Conservation (phyloP, 2,113 vertebrate species). For the Periophthalmus modestus region DNA sequence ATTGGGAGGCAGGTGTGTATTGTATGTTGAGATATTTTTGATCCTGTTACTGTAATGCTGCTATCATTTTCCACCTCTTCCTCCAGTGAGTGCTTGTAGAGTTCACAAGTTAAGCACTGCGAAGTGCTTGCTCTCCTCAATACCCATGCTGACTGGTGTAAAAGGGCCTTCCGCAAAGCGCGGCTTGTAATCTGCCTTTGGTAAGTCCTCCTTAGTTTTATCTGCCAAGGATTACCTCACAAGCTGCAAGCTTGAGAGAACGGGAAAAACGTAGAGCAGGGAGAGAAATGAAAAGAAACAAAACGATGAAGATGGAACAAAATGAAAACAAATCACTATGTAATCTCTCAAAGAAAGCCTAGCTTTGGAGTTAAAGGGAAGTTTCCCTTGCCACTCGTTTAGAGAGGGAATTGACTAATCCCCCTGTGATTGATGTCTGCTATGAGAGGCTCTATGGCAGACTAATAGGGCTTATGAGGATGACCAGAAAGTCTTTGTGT, state of each 20-base stretch:
- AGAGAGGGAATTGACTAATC: conserved; percentile 79
- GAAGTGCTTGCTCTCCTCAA: conserved; percentile 72
- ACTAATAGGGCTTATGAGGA: conserved; percentile 79
- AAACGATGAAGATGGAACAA: conserved; percentile 73
- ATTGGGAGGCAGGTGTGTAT: neutral
- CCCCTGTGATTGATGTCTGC: conserved; percentile 77
- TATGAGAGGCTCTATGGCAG: conserved; percentile 75
- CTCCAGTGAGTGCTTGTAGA: conserved; percentile 63
- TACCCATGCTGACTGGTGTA: conserved; percentile 72
- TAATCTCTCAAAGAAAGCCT: conserved; percentile 75
- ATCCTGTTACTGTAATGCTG: conserved; percentile 69
- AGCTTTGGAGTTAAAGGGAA: conserved; percentile 76
- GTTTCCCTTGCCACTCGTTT: conserved; percentile 73
- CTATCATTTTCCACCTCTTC: conserved; percentile 69
- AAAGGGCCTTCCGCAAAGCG: conserved; percentile 76
- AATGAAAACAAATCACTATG: conserved; percentile 79
- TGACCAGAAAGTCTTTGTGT: conserved; percentile 75
- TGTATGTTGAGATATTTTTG: conserved; percentile 57
- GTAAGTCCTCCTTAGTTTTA: conserved; percentile 82
- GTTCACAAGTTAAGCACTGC: conserved; percentile 78
- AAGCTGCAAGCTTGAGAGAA: conserved; percentile 67
- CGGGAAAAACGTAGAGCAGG: conserved; percentile 54
- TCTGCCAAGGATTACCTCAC: conserved; percentile 80
- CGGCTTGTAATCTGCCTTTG: conserved; percentile 79
- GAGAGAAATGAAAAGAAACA: conserved; percentile 68